Conservation (phyloP, 2,113 vertebrate species). For the Lepidothrix coronata region DNA sequence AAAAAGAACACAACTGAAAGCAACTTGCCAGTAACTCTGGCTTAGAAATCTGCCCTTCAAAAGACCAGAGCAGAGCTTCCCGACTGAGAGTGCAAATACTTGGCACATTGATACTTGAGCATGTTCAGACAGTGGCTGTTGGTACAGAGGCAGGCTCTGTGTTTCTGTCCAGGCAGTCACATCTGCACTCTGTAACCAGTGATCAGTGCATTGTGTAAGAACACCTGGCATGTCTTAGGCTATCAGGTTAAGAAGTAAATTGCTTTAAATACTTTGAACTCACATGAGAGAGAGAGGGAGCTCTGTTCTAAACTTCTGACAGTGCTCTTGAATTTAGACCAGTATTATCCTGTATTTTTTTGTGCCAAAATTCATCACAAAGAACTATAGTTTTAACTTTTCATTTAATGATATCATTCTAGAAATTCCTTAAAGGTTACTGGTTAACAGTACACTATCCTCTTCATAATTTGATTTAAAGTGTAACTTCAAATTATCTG, state of each 20-base stretch:
- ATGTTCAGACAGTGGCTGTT: neutral
- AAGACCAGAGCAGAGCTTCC: neutral
- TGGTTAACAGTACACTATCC: neutral
- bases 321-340: neutral
- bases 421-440: neutral
- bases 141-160: neutral
- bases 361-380: neutral
- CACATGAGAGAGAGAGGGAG: neutral
- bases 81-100: neutral
- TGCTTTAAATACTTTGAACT: neutral
- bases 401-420: neutral
- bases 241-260: neutral
- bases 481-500: constrained; percentile 10
- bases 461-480: constrained; percentile 25
- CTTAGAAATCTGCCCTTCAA: neutral
- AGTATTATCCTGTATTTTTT: neutral
- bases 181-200: neutral
- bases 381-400: constrained; percentile 4
- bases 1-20: neutral
- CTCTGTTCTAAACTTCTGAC: neutral
- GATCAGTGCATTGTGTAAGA: neutral
- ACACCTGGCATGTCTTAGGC: neutral
- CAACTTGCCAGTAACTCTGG: neutral
- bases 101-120: neutral
- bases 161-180: neutral